Evolutionary conservation across 2,113 vertebrate species (phyloP), one percentile per base, ranked within the genome.

Genomic region (Haliaeetus leucogaster): DNA sequence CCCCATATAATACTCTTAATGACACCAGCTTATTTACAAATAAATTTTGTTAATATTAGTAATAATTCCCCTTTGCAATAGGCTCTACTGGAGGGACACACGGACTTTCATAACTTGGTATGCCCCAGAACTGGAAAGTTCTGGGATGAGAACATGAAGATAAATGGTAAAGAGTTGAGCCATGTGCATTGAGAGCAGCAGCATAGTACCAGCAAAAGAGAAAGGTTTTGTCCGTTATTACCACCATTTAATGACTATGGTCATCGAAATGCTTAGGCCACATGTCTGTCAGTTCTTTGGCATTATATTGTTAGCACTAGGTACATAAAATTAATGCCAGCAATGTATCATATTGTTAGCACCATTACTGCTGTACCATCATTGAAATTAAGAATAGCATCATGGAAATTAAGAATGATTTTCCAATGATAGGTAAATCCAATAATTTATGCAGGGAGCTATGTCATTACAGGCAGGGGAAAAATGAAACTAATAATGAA

Each of bases 201-300:
- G 9, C 0, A 1, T 11, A 55, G 13, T 63, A 40, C 11, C 40
- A 76, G 10, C 8, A 59, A 42, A 19, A 68, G 11, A 59, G 10
- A 20, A 3, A 43, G 20, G 3, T 56, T 23, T 65, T 55, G 2
- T 36, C 45, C 56, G 11, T 43, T 68, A 27, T 30, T 81, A 32
- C 19, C 17, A 36, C 21, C 5, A 10, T 38, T 61, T 58, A 45
- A 48, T 23, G 32, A 36, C 13, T 30, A 2, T 4, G 17, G 32
- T 29, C n/a, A n/a, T 38, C 43, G 52, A 81, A 86, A 45, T 48
- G 10, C 8, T 47, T 73, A 77, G 50, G 12, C 17, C 16, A 8
- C 11, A 27, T 23, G 7, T 56, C 12, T 68, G 2, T 56, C 40
- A 7, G 26, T 30, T 48, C 9, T 79, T 74, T 40, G 34, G 14